Base-by-base conservation (phyloP, 2,113 vertebrate species). In the Trinectes maculatus region DNA sequence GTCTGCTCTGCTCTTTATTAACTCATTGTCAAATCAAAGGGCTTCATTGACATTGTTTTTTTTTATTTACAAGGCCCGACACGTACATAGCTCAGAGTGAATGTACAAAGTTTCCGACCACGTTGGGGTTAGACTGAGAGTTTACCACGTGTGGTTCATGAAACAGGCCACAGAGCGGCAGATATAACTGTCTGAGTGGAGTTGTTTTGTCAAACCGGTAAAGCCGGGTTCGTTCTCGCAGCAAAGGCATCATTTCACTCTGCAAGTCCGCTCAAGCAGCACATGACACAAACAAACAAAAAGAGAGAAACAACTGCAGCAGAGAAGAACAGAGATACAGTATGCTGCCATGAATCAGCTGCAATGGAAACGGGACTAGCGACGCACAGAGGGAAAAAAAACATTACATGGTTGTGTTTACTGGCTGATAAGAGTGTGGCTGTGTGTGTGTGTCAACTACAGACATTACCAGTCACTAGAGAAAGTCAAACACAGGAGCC, bases 191-290 rank as follows among this genome's bases (percentile, higher is more conserved):
- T n/a, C n/a, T n/a, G n/a, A 31, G 29, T 31, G 4, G 33, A 8
- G 5, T 16, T 1, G 13, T 43, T 37, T 15, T 73, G 43, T 53
- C 25, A 71, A 90, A 89, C 82, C 36, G 7, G 88, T 60, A 43
- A 36, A 79, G 16, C 79, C 7, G 1, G n/a, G 81, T 87, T 80
- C 2, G 2, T 49, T 33, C n/a, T 6, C 28, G 5, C 26, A 33
- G 16, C 11, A 4, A 3, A 42, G 6, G 7, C 22, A 39, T 42
- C 3, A 31, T 28, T 59, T 44, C 29, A 52, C n/a, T 12, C 37
- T 48, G 49, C 71, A 71, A 12, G 74, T 83, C 59, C 25, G 25
- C 24, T 79, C 77, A 77, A 1, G 62, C 24, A 59, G 47, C 37
- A 48, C 18, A 62, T 29, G 12, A 22, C 29, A 58, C 40, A 21